Base-by-base conservation (phyloP, 2,113 vertebrate species). In the Rousettus leschenaultii region DNA sequence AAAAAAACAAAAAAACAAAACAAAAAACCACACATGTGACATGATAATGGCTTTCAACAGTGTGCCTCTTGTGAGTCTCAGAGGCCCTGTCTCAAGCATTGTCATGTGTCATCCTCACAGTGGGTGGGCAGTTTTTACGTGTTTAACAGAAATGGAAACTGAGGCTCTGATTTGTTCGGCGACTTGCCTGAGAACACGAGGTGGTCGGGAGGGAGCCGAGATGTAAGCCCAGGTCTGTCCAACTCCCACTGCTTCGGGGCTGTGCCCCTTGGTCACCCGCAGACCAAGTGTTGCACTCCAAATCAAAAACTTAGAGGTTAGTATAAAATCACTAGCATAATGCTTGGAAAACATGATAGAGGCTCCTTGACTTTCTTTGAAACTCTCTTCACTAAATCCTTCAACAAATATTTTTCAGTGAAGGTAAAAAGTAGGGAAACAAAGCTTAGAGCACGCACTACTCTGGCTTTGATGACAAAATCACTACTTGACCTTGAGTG, bases 31-130 rank as follows among this genome's bases (percentile, higher is more conserved):
- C 10, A 6, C 63, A 4, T 38, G 57, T 5, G 12, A 55, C 53
- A 10, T 1, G 28, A 19, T 10, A 3, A 28, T n/a, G 30, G 65
- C n/a, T 70, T 15, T 18, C 5, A 40, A 30, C 1, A 9, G 1
- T 3, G 18, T 8, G 43, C 4, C 65, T 59, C 65, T 53, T 79
- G 53, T 61, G 51, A 28, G 6, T 28, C 4, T 13, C 35, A 53
- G 73, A 38, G 35, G 16, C 2, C 0, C 1, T 16, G 66, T 70
- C 40, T n/a, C 45, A 63, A 45, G 5, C 26, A 12, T 57, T 21
- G 14, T 71, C 38, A 38, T 10, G 5, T 9, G 2, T 9, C 0
- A n/a, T 30, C 53, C 73, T 85, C 30, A 12, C 14, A 6, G 3
- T 18, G 33, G 53, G 3, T 24, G 16, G 15, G 22, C 3, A 19